A percentile compares a stretch with the other conserved stretches of the same genome.
Evolutionary conservation across 1,140 invertebrate species (phyloP).

Genomic region (Venturia canescens): DNA sequence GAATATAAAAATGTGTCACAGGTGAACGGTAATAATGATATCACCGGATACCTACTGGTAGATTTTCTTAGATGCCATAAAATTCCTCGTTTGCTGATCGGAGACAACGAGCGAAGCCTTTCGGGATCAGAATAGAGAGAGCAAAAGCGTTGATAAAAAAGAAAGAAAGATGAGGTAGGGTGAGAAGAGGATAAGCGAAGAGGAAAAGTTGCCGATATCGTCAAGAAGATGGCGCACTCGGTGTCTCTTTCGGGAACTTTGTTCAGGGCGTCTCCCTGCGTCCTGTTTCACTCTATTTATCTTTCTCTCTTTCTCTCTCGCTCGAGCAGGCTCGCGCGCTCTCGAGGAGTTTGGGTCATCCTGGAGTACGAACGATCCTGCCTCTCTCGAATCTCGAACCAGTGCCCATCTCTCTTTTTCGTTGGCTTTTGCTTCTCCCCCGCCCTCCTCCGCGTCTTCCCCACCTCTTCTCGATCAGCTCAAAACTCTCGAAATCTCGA

Average conservation of each 20-base stretch:
- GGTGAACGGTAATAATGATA: conserved; percentile 49
- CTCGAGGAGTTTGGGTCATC: conserved; percentile 19
- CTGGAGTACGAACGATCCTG: conserved; percentile 51
- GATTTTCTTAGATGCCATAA: conserved; percentile 46
- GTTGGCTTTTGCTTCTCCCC: conserved; percentile 33
- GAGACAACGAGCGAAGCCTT: conserved; percentile 46
- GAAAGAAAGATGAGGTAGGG: conserved; percentile 13
- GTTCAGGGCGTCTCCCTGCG: conserved; percentile 58
- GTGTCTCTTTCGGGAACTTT: conserved; percentile 65
- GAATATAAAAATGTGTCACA: conserved; percentile 16
- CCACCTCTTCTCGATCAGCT: conserved; percentile 14
- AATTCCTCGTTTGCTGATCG: conserved; percentile 51
- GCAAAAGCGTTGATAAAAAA: conserved; percentile 32
- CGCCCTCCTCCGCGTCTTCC: background rate
- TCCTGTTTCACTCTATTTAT: background rate
- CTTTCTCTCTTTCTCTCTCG: background rate
- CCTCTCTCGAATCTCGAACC: conserved; percentile 56
- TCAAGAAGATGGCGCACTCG: conserved; percentile 71
- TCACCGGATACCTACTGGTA: conserved; percentile 18
- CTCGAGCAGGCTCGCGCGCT: background rate
- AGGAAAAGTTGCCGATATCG: conserved; percentile 55
- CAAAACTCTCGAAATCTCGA: background rate
- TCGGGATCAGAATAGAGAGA: conserved; percentile 33
- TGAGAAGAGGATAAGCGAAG: conserved; percentile 33
- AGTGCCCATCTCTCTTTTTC: conserved; percentile 65